Evolutionary conservation across 2,113 vertebrate genomes (phyloP).

Genomic region (Mustelus asterias): DNA sequence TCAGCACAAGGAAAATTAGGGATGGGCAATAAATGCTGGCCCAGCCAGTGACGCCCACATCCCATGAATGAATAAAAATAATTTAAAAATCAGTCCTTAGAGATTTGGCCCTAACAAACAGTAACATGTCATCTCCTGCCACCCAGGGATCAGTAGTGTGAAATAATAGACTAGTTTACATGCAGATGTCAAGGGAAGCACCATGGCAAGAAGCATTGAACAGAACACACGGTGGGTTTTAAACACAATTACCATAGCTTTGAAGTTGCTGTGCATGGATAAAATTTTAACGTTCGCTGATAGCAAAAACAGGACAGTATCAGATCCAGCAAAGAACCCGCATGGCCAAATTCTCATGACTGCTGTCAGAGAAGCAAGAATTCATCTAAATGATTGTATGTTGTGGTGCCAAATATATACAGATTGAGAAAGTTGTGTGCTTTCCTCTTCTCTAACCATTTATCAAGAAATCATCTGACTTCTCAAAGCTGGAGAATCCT

Average conservation of each 20-base stretch:
- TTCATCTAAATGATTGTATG: neutral
- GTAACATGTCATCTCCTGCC: neutral
- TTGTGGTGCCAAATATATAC: neutral
- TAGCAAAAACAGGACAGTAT: neutral
- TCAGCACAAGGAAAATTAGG: too few relatives aligned
- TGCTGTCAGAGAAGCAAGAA: neutral
- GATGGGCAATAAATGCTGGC: too few relatives aligned
- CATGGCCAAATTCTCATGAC: neutral
- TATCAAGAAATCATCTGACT: neutral
- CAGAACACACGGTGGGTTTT: neutral
- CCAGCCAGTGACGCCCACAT: too few relatives aligned
- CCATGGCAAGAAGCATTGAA: neutral
- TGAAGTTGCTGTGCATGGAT: neutral
- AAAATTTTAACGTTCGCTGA: neutral
- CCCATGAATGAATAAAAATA: too few relatives aligned
- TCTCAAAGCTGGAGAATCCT: neutral
- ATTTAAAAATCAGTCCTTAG: neutral
- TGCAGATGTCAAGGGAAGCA: too few relatives aligned
- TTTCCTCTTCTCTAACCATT: neutral
- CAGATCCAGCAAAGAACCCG: neutral
- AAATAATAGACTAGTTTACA: neutral
- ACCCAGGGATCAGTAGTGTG: neutral
- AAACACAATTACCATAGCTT: neutral
- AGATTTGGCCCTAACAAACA: neutral
- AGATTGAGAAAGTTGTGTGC: neutral